Base-by-base conservation (phyloP, 2,888 invertebrate genomes). In the Monoplex corrugatus region DNA sequence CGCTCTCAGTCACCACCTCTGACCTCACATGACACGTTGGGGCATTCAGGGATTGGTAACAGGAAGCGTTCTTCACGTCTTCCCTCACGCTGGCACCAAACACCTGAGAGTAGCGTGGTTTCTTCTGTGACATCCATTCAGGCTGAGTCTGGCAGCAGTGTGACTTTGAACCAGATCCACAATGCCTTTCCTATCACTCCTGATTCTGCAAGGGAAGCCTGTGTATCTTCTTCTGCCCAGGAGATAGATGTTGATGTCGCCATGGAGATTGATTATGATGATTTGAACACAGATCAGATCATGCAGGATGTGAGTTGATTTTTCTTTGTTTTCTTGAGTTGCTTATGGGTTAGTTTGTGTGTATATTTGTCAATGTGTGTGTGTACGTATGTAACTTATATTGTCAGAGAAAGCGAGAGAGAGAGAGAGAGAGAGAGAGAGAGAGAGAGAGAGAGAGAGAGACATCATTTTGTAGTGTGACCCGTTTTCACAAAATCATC, bases 231-330 rank as follows among this genome's bases (percentile, higher is more conserved):
- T 10, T 6, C 1, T 45, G 82, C 13, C 43, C 28, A 32, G 82
- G 43, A 3, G n/a, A 1, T n/a, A 35, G 84, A 35, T 10, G 68
- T 43, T n/a, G 63, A 63, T 23, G 63, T 38, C 13, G 68, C 8
- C n/a, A 86, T 86, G 86, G 86, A 86, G n/a, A 43, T 86, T 40
- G 86, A 86, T 32, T 43, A 86, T 28, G 63, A 86, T 5, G 32
- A 40, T 43, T 40, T 23, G 40, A 80, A 83, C 35, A 43, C 68
- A 3, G 86, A 86, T 32, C 86, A 86, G 68, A 68, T 86, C 28
- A 86, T 86, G 86, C 8, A 68, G 86, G 86, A 86, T 35, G 86
- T 86, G 43, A 86, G 86, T 8, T n/a, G 44, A 45, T 28, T 6
- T 80, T 32, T 6, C n/a, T 32, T 13, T 45, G 5, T 45, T n/a